phyloP scores from a whole-genome alignment of 2,888 invertebrate species.

The Xestoiulus laeticollis region DNA sequence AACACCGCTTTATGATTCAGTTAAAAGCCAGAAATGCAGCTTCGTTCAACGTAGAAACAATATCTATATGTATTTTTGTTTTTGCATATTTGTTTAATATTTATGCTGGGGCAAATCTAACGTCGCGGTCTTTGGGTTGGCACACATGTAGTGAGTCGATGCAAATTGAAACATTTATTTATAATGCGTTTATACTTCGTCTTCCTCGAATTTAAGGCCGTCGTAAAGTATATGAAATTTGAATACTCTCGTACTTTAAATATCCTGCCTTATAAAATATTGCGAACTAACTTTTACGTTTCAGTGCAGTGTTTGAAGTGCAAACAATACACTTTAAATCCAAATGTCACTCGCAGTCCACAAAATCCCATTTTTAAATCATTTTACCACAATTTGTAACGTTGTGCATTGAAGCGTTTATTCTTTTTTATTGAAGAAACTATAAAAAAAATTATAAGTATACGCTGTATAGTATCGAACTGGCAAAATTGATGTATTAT shows the following conservation, averaged over 20 bases:
- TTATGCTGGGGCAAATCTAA: not conserved
- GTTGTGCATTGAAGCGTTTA: no score
- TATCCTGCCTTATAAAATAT: not conserved
- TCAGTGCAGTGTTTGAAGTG: no score
- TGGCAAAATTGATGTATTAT: no score
- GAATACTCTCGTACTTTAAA: not conserved
- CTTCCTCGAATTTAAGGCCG: not conserved
- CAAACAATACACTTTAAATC: no score
- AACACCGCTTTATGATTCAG: not conserved
- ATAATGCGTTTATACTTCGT: not conserved
- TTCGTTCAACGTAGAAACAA: not conserved
- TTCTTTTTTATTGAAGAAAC: no score
- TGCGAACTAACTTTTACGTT: no score
- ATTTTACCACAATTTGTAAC: no score
- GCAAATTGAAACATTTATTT: conserved; percentile 12
- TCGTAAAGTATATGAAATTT: not conserved
- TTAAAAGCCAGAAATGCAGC: conserved; percentile 11
- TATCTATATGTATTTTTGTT: not conserved
- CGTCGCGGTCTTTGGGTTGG: not conserved
- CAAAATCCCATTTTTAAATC: no score
- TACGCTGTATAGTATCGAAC: no score
- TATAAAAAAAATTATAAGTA: no score
- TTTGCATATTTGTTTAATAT: conserved; percentile 14
- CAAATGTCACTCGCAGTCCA: no score
- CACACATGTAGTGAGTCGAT: not conserved